Percentiles rank a stretch among this genome's conserved stretches.
These are phyloP conservation scores for Catocala sponsa DNA, from an alignment of 2,888 invertebrate species.

Conservation along the genomic window DNA sequence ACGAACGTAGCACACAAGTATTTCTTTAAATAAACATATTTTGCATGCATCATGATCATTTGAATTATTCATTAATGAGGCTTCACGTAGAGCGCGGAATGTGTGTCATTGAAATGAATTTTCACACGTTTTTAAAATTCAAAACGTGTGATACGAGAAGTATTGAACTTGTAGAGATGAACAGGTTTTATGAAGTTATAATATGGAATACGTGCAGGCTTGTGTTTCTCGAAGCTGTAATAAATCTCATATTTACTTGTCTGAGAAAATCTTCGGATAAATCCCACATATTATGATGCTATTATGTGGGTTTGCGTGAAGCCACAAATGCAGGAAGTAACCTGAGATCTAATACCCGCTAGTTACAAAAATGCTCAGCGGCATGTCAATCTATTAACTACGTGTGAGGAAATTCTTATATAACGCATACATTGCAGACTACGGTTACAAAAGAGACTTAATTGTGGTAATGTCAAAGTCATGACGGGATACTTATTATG, in stretches of 20 bases:
- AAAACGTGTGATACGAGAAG: constrained; percentile 6
- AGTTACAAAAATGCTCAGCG: constrained; percentile 44
- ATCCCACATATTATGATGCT: constrained; percentile 47
- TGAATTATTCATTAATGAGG: constrained; percentile 34
- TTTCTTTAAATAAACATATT: constrained; percentile 24
- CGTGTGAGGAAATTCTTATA: constrained; percentile 19
- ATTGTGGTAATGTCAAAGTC: constrained; percentile 14
- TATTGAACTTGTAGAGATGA: constrained; percentile 14
- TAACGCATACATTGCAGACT: constrained; percentile 16
- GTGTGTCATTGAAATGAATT: constrained; percentile 30
- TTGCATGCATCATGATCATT: constrained; percentile 28
- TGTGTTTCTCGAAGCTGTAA: constrained; percentile 8
- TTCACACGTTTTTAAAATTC: constrained; percentile 36
- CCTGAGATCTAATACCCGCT: constrained; percentile 56
- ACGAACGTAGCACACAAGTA: constrained; percentile 6
- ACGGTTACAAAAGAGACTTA: constrained; percentile 10
- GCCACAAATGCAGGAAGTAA: constrained; percentile 71
- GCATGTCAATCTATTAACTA: constrained; percentile 28
- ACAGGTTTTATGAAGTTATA: constrained; percentile 27
- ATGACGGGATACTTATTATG: constrained; percentile 17
- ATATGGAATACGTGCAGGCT: constrained; percentile 13
- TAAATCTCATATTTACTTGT: constrained; percentile 27
- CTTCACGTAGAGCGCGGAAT: constrained; percentile 14
- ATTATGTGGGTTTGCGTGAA: constrained; percentile 50
- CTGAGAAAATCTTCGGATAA: constrained; percentile 36